A percentile compares a stretch with the other conserved stretches of the same genome.
Conservation (phyloP, 1,140 invertebrate genomes). For the Streblospio benedicti region DNA sequence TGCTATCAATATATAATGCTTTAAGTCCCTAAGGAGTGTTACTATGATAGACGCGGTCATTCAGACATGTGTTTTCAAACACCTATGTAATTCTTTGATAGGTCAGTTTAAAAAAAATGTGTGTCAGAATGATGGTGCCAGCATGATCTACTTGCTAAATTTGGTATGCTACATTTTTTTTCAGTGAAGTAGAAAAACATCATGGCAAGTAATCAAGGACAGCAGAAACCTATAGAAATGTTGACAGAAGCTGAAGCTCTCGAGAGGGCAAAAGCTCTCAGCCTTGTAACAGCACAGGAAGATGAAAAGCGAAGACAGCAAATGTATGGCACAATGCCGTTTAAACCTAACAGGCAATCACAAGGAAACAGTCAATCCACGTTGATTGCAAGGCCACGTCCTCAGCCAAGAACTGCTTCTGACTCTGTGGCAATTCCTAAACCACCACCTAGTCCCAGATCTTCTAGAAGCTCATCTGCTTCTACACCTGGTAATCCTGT, state of each 20-base stretch:
- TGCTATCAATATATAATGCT: no score
- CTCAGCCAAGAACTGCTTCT: background rate
- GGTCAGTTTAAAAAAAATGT: no score
- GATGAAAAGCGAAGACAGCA: conserved; percentile 11
- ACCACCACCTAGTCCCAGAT: background rate
- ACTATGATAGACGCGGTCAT: no score
- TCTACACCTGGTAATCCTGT: background rate
- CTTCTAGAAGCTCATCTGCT: background rate
- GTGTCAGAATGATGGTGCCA: no score
- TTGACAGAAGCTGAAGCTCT: conserved; percentile 11
- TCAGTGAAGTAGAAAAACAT: no score
- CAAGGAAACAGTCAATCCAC: background rate
- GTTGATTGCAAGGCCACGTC: background rate
- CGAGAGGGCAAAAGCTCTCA: conserved; percentile 7
- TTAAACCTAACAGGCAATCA: background rate
- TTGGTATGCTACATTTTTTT: no score
- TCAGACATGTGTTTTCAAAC: no score
- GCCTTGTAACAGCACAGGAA: conserved; percentile 11
- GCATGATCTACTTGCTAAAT: no score
- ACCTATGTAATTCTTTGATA: no score
- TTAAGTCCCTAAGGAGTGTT: no score
- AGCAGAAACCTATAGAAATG: no score
- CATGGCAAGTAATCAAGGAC: no score
- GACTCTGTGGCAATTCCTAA: background rate
- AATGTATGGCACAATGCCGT: background rate